phyloP scores from a whole-genome alignment of 1,140 invertebrate genomes.

The Orchestia grillus region DNA sequence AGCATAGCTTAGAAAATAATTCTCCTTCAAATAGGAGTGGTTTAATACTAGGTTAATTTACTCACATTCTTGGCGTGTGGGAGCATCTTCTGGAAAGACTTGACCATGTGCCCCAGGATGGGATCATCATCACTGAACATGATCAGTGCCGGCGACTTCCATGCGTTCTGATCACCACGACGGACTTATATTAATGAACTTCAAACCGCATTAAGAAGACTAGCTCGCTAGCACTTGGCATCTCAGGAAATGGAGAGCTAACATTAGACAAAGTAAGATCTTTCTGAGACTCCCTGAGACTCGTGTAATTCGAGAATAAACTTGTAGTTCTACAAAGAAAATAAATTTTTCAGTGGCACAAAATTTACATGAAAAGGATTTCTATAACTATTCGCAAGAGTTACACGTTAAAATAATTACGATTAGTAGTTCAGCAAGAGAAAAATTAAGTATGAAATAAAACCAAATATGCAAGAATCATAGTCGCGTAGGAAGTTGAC shows the following conservation, averaged over 20 bases:
- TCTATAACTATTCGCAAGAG: neutral
- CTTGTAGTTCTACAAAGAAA: neutral
- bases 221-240: neutral
- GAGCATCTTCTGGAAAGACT: conserved; percentile 43
- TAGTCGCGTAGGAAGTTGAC: neutral
- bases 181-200: too few relatives aligned
- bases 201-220: too few relatives aligned
- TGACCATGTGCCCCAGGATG: conserved; percentile 53
- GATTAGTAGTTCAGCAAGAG: neutral
- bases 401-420: neutral
- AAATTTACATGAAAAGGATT: neutral
- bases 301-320: too few relatives aligned
- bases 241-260: neutral
- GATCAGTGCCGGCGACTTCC: conserved; percentile 59
- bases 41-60: neutral
- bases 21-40: neutral
- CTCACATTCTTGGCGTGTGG: conserved; percentile 58
- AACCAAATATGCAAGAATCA: neutral
- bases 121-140: conserved; percentile 62
- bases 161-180: conserved; percentile 1
- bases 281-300: neutral
- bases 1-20: neutral
- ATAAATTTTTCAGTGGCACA: neutral
- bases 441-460: neutral
- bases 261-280: neutral